Evolutionary conservation across 1,140 invertebrate genomes (phyloP), one percentile per base, ranked within the genome.

Genomic region (Adoxophyes honmai): DNA sequence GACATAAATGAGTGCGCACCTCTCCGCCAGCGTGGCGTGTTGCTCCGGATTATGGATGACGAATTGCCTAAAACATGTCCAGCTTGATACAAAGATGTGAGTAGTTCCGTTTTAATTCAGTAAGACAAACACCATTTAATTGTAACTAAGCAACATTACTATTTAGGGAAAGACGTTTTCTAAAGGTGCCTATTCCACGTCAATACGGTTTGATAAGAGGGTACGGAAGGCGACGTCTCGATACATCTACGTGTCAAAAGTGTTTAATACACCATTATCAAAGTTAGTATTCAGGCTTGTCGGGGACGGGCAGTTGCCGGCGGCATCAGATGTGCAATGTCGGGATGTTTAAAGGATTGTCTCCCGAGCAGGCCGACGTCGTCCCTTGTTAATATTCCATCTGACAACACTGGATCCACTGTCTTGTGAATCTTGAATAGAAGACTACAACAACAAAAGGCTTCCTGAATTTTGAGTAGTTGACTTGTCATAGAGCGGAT

Each of bases 301-400:
- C 15, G 16, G 15, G 38, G 6, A 28, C 21, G 7, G 38, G 15
- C 38, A 16, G 13, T 8, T 14, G 38, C 39, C 39, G 15, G 9
- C 39, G 39, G 39, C 39, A 21, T 44, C 39, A 44, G 39, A 44
- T 44, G 42, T 36, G 39, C 51, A 57, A 53, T 58, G 60, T 62
- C 57, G 52, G 61, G 42, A 42, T 55, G 60, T 60, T 70, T 67
- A 70, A 65, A 66, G 65, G 67, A 73, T 73, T 68, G 62, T 68
- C 63, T 61, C 55, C 57, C 57, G 55, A 52, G 44, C 57, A 60
- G 62, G 60, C 55, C 64, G 59, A 62, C 62, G 57, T 62, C 61
- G 54, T 65, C 64, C 62, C 71, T 74, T 67, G 71, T 74, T 74
- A 74, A 72, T 74, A 74, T 74, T 74, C 72, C 60, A 65, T 56